Evolutionary conservation across 1,140 invertebrate genomes (phyloP).

Genomic region (Phortica variegata): DNA sequence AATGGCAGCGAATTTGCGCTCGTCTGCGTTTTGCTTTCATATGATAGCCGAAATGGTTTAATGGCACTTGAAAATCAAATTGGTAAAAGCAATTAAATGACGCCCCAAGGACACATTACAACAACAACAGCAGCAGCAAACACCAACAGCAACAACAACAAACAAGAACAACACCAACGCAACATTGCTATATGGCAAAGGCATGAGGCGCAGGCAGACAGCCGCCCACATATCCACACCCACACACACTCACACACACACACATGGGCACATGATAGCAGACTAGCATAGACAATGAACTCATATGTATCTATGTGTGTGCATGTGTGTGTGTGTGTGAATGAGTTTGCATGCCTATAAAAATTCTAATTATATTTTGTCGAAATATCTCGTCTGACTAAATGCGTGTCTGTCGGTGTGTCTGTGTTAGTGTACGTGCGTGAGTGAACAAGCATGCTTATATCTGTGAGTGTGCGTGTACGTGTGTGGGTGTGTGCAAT

Average conservation of each 20-base stretch:
- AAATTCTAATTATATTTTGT: conserved; percentile 55
- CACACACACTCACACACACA: neutral
- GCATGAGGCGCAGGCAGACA: too few species aligned
- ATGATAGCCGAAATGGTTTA: too few species aligned
- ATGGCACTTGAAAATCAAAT: conserved; percentile 57
- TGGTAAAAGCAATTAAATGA: conserved; percentile 58
- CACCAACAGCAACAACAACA: conserved; percentile 22
- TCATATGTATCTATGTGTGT: neutral
- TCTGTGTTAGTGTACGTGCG: conserved; percentile 3
- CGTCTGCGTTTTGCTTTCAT: too few species aligned
- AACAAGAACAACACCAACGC: conserved; percentile 16
- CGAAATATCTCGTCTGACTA: conserved; percentile 44
- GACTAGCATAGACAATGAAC: neutral
- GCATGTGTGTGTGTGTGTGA: neutral
- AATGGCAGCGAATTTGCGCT: too few species aligned
- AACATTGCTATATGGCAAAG: too few species aligned
- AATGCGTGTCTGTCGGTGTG: conserved; percentile 5
- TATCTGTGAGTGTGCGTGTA: conserved; percentile 8
- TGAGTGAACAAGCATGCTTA: neutral
- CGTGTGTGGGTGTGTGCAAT: conserved; percentile 1
- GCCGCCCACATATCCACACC: conserved; percentile 7
- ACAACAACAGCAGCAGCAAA: conserved; percentile 26
- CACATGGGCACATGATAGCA: neutral
- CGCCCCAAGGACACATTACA: conserved; percentile 57
- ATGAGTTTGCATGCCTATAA: conserved; percentile 44